Base-by-base conservation (phyloP, 1,140 invertebrate species). In the Trigoniulus corallinus region DNA sequence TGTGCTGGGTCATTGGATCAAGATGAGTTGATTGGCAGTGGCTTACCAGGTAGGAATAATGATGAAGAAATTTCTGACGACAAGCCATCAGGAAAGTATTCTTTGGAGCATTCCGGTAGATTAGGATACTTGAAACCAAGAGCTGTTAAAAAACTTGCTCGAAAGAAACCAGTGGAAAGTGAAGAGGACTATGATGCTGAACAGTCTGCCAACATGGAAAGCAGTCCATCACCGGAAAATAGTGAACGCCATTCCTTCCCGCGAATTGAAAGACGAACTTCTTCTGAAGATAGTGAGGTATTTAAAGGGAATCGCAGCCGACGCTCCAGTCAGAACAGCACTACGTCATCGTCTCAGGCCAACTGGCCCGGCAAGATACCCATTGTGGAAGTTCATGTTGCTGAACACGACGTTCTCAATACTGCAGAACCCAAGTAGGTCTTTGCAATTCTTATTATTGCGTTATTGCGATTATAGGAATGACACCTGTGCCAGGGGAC, bases 181-280 rank as follows among this genome's bases (percentile, higher is more conserved):
- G 42, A 44, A 21, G 24, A 44, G 12, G 42, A 44, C 24, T 23
- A 37, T 21, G 23, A 37, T 43, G 48, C n/a, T 15, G 24, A 18
- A 15, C 18, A 18, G 3, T 20, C 48, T 7, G 48, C 13, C 7
- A 37, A 13, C 18, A 18, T 48, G 12, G 54, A 55, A 21, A 55
- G 54, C 37, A 48, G 46, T 34, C 54, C 52, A 20, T 55, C 54
- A 13, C 52, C 54, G 2, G 53, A 54, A n/a, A 21, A 24, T 18
- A 13, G 22, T 22, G 24, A 3, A 10, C 4, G 44, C 18, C 4
- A 4, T 2, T 10, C 40, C 2, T 23, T 47, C 3, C 58, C 58
- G 15, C 22, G 40, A 41, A 54, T 57, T 1, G 29, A 34, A 7
- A 7, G 29, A 34, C 7, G 29, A 34, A 50, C 39, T 3, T 44